These are phyloP conservation scores for Zosterops hypoxanthus DNA, from an alignment of 2,113 vertebrate genomes.

Conservation along the genomic window DNA sequence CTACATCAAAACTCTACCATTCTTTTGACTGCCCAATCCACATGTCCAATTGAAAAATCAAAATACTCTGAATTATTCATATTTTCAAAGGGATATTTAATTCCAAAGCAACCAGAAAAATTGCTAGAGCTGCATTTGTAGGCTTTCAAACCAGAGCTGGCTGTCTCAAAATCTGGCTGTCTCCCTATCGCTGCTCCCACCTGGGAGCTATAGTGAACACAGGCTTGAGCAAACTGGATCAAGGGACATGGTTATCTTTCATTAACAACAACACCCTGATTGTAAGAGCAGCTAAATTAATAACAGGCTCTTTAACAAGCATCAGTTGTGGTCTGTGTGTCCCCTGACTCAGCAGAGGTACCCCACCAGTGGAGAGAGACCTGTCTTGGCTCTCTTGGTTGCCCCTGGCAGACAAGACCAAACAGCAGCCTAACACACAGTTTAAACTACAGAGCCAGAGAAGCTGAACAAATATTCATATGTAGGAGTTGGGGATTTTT, in stretches of 20 bases:
- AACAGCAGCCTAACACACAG: background rate
- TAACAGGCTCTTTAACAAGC: background rate
- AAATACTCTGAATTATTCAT: background rate
- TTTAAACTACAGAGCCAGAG: background rate
- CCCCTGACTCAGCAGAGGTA: background rate
- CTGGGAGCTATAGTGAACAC: rapidly evolving
- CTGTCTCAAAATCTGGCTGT: background rate
- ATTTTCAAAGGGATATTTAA: background rate
- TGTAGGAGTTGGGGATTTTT: background rate
- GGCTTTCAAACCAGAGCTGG: background rate
- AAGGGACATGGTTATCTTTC: background rate
- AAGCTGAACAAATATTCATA: background rate
- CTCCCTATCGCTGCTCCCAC: background rate
- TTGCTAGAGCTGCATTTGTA: background rate
- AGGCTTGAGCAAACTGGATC: rapidly evolving
- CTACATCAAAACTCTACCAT: rapidly evolving
- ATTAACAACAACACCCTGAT: background rate
- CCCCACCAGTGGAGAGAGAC: background rate
- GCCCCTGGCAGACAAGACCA: background rate
- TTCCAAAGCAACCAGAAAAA: background rate
- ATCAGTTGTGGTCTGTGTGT: rapidly evolving
- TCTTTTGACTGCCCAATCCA: background rate
- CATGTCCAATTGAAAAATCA: background rate
- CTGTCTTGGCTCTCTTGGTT: background rate
- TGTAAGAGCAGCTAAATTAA: background rate